phyloP scores from a whole-genome alignment of 2,113 vertebrate species.

The pig (Sus scrofa) region DNA sequence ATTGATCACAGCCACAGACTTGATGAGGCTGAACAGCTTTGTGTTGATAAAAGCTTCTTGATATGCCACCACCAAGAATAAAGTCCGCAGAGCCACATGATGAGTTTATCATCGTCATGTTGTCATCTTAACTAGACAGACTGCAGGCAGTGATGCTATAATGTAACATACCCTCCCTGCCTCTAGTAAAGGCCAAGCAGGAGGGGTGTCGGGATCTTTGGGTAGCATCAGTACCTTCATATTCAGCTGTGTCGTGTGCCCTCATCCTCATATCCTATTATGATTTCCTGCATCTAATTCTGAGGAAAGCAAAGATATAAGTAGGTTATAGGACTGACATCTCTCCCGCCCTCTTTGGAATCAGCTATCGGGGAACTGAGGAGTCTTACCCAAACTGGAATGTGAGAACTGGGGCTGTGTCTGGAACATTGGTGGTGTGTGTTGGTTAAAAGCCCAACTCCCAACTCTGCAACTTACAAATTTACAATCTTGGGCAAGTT shows the following conservation, averaged over 20 bases:
- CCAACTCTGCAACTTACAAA: not conserved
- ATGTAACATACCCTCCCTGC: not conserved
- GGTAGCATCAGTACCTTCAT: not conserved
- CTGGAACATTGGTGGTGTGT: rapidly evolving
- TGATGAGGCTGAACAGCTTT: slow-evolving; percentile 87
- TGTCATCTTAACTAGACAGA: slow-evolving; percentile 85
- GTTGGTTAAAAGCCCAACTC: not conserved
- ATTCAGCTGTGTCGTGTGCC: not conserved
- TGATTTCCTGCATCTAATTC: not conserved
- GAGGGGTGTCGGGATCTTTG: not conserved
- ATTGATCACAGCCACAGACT: slow-evolving; percentile 87
- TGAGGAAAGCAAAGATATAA: not conserved
- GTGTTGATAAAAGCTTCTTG: slow-evolving; percentile 76
- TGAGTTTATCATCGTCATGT: slow-evolving; percentile 86
- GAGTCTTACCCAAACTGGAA: not conserved
- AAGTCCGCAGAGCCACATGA: slow-evolving; percentile 82
- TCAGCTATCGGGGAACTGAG: not conserved
- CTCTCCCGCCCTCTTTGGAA: not conserved
- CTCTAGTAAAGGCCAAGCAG: not conserved
- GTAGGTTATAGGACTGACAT: not conserved
- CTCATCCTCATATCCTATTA: rapidly evolving
- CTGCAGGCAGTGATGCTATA: slow-evolving; percentile 75
- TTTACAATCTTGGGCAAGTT: not conserved
- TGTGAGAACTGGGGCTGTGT: not conserved
- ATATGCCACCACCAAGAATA: slow-evolving; percentile 89